These are phyloP conservation scores for Glaucidium brasilianum DNA, from an alignment of 2,113 vertebrate species.

Conservation along the genomic window DNA sequence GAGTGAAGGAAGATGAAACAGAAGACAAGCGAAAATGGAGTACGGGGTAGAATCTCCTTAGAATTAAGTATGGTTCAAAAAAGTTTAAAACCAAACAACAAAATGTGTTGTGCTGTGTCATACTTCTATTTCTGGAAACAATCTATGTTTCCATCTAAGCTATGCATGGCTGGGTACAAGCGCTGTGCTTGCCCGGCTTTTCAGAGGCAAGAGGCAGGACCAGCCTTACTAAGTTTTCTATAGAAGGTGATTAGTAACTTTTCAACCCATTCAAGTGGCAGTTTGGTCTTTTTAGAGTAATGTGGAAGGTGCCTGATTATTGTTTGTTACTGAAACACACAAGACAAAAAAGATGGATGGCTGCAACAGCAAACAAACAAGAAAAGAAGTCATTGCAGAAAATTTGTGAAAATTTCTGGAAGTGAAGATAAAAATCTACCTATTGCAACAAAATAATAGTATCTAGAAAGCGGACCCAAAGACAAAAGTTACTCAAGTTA, in stretches of 20 bases:
- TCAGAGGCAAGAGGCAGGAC: background rate
- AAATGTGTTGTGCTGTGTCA: background rate
- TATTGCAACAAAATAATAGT: background rate
- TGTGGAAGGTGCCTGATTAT: background rate
- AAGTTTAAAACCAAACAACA: background rate
- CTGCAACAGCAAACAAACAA: background rate
- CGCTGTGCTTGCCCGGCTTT: background rate
- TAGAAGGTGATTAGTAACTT: background rate
- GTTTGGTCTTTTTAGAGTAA: background rate
- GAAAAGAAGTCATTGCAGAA: background rate
- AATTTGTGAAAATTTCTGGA: background rate
- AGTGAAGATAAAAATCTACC: background rate
- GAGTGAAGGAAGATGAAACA: background rate
- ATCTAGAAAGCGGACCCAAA: background rate
- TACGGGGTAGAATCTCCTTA: background rate
- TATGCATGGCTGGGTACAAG: rapidly evolving
- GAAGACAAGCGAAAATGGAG: background rate
- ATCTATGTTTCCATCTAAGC: background rate
- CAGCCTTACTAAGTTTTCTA: background rate
- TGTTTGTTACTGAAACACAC: background rate
- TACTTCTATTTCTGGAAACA: background rate
- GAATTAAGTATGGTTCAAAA: background rate
- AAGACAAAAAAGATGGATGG: background rate
- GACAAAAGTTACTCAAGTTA: background rate
- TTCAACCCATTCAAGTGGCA: background rate